Base-by-base conservation (phyloP, 2,113 vertebrate genomes). In the Taxidea taxus region DNA sequence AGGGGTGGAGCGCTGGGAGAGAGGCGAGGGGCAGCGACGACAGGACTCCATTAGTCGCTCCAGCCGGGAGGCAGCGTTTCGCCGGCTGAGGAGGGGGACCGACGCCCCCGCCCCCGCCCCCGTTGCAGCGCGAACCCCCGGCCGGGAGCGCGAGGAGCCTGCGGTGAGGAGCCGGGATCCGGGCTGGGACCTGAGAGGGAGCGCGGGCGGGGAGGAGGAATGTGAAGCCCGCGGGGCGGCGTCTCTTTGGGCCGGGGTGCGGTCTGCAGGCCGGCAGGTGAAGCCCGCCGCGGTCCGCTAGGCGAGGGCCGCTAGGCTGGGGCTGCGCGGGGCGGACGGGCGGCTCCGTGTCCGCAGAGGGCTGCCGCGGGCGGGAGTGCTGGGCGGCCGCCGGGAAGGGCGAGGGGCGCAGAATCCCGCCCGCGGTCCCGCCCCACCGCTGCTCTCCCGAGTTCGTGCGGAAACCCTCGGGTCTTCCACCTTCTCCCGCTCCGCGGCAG, bases 11-110 rank as follows among this genome's bases (percentile, higher is more conserved):
- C 95, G 47, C 85, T 31, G 68, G n/a, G 82, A 49, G 88, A 18
- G 44, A n/a, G 91, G 94, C 86, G 31, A 58, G 96, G 96, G 96
- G 87, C 96, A 21, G 91, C 86, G 49, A 34, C 72, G 37, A 49
- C 92, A 4, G 85, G 98, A 97, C 96, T 98, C 97, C 97, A 97
- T 98, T 97, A 97, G 96, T 34, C 1, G 58, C 89, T 78, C 70
- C 21, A 66, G 80, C 92, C 72, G 16, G 72, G 86, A 88, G 66
- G 91, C 90, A 42, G 56, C 87, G 42, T 75, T 39, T 34, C 3
- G 75, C 56, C 34, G 7, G 64, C 47, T 0, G 51, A 5, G 14
- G 49, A 89, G 72, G 54, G 56, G 31, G 64, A 10, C 72, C 51
- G 23, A 37, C 70, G 54, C 34, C 39, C 62, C 44, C 20, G 88